phyloP scores from a whole-genome alignment of 1,140 invertebrate genomes.

The Protaetia brevitarsis region DNA sequence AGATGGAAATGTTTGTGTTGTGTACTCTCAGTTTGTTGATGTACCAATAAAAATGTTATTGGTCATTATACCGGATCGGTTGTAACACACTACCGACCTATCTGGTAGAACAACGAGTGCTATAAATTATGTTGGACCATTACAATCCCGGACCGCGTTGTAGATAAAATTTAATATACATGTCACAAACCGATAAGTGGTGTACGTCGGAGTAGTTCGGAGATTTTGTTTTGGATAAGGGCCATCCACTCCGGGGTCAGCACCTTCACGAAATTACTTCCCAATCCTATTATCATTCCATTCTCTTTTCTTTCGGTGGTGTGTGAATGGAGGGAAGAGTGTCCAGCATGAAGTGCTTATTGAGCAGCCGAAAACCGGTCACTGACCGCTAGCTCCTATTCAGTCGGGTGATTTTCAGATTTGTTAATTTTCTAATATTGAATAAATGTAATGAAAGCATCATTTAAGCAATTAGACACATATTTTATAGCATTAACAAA shows the following conservation, averaged over 20 bases:
- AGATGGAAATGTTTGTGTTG: background rate
- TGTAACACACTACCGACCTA: background rate
- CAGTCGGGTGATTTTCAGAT: background rate
- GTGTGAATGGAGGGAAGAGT: constrained; percentile 25
- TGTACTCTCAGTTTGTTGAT: background rate
- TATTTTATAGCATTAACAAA: background rate
- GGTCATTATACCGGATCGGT: background rate
- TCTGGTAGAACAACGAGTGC: background rate
- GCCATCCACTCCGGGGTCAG: constrained; percentile 23
- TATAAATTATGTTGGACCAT: background rate
- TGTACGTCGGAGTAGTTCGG: constrained; percentile 20
- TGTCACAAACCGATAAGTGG: constrained; percentile 27
- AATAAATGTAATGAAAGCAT: no score
- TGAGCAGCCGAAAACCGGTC: constrained; percentile 27
- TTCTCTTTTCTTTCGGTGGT: constrained; percentile 18
- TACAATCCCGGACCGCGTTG: no score
- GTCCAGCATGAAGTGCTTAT: constrained; percentile 25
- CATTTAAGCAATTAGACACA: no score
- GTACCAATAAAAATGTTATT: background rate
- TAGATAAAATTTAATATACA: constrained; percentile 26
- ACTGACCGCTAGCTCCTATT: constrained; percentile 9
- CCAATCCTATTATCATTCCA: constrained; percentile 38
- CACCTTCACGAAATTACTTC: constrained; percentile 35
- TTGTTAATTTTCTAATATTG: background rate
- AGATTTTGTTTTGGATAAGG: constrained; percentile 26